These are phyloP conservation scores for Dromaius novaehollandiae DNA, from an alignment of 2,113 vertebrate genomes.

Conservation along the genomic window DNA sequence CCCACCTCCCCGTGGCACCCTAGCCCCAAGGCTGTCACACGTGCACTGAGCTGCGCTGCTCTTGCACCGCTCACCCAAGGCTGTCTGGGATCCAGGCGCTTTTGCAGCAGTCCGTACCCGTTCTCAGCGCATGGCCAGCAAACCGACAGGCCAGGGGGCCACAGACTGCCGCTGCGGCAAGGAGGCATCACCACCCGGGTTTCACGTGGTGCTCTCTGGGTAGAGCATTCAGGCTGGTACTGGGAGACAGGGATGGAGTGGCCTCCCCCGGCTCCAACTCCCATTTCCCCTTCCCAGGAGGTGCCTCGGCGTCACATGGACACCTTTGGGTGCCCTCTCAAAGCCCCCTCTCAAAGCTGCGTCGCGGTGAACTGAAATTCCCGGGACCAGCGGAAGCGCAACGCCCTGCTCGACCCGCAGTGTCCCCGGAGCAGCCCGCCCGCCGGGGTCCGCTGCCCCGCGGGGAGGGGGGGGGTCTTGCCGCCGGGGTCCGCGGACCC, in stretches of 20 bases:
- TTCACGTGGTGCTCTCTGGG: rapidly evolving
- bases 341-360: neutral
- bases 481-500: neutral
- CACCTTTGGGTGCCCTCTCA: neutral
- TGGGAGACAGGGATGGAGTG: rapidly evolving
- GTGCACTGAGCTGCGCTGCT: rapidly evolving
- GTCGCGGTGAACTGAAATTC: too few relatives aligned
- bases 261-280: neutral
- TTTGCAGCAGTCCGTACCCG: rapidly evolving
- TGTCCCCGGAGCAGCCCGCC: neutral
- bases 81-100: neutral
- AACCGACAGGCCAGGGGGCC: neutral
- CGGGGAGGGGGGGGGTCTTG: too few relatives aligned
- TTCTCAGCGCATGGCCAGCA: neutral
- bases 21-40: neutral
- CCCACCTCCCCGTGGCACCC: neutral
- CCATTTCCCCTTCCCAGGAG: neutral
- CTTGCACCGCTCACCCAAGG: neutral
- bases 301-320: neutral
- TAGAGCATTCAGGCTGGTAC: neutral
- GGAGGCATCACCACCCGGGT: neutral
- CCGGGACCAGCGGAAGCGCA: neutral
- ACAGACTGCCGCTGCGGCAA: neutral
- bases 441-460: too few relatives aligned
- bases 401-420: neutral